Conservation (phyloP, 2,797 vertebrate genomes). For the Cirrhinus molitorella region DNA sequence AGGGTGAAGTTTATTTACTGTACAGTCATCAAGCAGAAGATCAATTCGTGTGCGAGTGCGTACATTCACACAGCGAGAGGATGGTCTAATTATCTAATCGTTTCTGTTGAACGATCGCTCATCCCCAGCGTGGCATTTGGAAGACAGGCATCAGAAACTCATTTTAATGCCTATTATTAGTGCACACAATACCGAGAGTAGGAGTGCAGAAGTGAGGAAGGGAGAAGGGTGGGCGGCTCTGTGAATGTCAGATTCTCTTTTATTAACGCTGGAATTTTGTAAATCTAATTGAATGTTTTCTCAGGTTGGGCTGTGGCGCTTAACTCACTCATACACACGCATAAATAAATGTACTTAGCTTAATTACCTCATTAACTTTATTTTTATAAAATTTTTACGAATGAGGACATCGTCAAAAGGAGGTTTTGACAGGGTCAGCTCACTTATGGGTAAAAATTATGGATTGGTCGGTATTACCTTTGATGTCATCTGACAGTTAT, state of each 20-base stretch:
- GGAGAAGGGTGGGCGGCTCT: conserved; percentile 16
- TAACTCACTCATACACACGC: neutral
- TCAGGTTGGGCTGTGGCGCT: conserved; percentile 4
- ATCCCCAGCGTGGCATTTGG: conserved; percentile 50
- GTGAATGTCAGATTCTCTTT: conserved; percentile 45
- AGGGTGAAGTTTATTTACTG: conserved; percentile 21
- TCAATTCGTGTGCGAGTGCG: conserved; percentile 15
- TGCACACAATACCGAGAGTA: conserved; percentile 30
- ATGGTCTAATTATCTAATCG: conserved; percentile 51
- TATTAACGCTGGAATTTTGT: conserved; percentile 35
- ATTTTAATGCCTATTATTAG: conserved; percentile 53
- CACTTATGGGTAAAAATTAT: neutral
- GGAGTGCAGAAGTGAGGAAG: conserved; percentile 28
- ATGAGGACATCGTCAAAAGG: neutral
- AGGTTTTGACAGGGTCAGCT: neutral
- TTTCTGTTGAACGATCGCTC: conserved; percentile 50
- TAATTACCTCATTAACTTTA: neutral
- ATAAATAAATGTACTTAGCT: neutral
- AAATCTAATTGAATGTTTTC: conserved; percentile 41
- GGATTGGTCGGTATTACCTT: neutral
- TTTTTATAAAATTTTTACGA: neutral
- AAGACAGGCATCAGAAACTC: conserved; percentile 53
- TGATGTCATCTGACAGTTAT: neutral
- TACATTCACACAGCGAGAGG: neutral
- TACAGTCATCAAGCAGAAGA: conserved; percentile 21